These are phyloP conservation scores for Anthonomus grandis DNA, from an alignment of 1,140 invertebrate species.

Conservation along the genomic window DNA sequence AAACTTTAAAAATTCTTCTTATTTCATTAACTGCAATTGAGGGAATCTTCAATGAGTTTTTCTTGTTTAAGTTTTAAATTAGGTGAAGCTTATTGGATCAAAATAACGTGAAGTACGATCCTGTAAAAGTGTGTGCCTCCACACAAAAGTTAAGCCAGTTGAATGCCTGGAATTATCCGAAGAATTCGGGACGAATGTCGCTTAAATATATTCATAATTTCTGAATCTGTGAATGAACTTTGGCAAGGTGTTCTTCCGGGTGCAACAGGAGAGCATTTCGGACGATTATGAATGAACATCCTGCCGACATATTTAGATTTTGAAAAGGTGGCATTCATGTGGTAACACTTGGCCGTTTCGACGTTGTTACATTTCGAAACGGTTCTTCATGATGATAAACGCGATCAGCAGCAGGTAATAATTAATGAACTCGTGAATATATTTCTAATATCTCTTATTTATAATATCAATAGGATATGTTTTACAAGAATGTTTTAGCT, in stretches of 20 bases:
- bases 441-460: too few species aligned
- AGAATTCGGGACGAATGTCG: conserved; percentile 21
- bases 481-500: too few species aligned
- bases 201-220: conserved; percentile 22
- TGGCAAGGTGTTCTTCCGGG: conserved; percentile 48
- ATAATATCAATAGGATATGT: too few species aligned
- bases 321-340: conserved; percentile 25
- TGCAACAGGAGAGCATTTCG: conserved; percentile 29
- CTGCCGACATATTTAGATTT: conserved; percentile 41
- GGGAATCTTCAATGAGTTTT: not conserved
- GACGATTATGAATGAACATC: conserved; percentile 47
- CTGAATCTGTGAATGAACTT: conserved; percentile 47
- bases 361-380: too few species aligned
- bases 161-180: conserved; percentile 23
- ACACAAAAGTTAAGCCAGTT: conserved; percentile 7
- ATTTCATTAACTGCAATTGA: not conserved
- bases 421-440: too few species aligned
- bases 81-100: not conserved
- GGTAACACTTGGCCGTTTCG: not conserved
- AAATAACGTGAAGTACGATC: not conserved
- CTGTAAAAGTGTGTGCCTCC: not conserved
- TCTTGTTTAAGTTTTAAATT: not conserved
- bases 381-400: too few species aligned
- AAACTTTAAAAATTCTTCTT: not conserved
- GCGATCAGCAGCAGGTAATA: too few species aligned